phyloP scores from a whole-genome alignment of 37 sponge, comb jelly and placozoan genomes.

The Halichondria panicea region DNA sequence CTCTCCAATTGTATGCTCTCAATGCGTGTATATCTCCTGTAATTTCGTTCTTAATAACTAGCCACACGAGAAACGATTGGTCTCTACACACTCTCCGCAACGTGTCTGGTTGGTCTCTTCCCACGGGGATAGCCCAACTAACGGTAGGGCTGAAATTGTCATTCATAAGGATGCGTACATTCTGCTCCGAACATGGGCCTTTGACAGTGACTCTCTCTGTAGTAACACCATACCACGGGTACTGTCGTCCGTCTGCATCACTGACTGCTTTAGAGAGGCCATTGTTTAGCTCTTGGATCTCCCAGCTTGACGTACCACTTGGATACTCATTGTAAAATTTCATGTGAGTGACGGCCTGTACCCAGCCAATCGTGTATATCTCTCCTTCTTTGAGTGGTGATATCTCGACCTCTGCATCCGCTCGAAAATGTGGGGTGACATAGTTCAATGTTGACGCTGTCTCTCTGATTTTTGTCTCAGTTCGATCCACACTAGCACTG shows the following conservation, averaged over 20 bases:
- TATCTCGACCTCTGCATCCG: constrained; percentile 73
- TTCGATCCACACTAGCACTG: constrained; percentile 55
- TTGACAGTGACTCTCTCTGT: constrained; percentile 70
- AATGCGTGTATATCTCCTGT: constrained; percentile 29
- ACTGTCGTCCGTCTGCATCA: constrained; percentile 87
- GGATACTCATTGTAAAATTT: constrained; percentile 83
- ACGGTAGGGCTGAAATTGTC: constrained; percentile 90
- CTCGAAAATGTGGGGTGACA: constrained; percentile 84
- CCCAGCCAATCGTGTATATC: constrained; percentile 82
- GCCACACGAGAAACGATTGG: constrained; percentile 80
- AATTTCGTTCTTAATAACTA: constrained; percentile 79
- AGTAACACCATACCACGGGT: constrained; percentile 90
- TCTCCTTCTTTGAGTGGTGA: constrained; percentile 70
- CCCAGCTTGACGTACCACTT: constrained; percentile 83
- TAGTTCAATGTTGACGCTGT: constrained; percentile 80
- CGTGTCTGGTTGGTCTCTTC: constrained; percentile 85
- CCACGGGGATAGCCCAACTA: constrained; percentile 89
- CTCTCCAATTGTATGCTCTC: constrained; percentile 72
- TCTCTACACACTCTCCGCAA: constrained; percentile 72
- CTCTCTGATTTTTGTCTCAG: constrained; percentile 58
- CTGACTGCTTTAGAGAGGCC: constrained; percentile 65
- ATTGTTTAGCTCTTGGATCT: constrained; percentile 78
- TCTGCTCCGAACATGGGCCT: constrained; percentile 44
- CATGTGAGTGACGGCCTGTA: constrained; percentile 87
- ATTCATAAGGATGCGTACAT: constrained; percentile 71